These are phyloP conservation scores for Lipophrys pholis DNA, from an alignment of 2,113 vertebrate species.

Conservation along the genomic window DNA sequence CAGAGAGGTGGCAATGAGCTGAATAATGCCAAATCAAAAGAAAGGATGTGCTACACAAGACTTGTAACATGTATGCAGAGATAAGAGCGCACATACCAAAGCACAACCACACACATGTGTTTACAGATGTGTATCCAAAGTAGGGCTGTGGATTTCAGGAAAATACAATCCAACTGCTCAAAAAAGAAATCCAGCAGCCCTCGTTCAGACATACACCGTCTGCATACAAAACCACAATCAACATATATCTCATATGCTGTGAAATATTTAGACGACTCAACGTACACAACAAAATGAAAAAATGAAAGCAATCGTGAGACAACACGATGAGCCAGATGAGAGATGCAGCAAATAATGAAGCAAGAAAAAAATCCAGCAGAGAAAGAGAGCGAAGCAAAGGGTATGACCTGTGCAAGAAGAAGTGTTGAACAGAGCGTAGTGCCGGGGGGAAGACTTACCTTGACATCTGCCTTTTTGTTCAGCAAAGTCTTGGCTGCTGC, in stretches of 20 bases:
- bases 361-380: background rate
- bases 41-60: conserved; percentile 39
- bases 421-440: background rate
- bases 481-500: conserved; percentile 80
- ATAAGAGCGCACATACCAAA: background rate
- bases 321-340: background rate
- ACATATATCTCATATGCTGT: background rate
- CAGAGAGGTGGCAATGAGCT: conserved; percentile 50
- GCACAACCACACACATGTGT: background rate
- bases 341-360: background rate
- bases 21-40: conserved; percentile 52
- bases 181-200: background rate
- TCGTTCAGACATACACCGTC: background rate
- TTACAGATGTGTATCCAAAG: conserved; percentile 1
- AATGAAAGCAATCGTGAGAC: background rate
- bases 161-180: too few relatives aligned
- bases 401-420: background rate
- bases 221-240: conserved; percentile 1
- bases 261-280: background rate
- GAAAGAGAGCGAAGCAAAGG: background rate
- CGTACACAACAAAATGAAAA: background rate
- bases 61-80: background rate
- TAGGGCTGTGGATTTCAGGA: conserved; percentile 12
- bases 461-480: conserved; percentile 82
- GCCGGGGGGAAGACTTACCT: conserved; percentile 60